A percentile compares a stretch with the other conserved stretches of the same genome.
phyloP scores from a whole-genome alignment of 2,797 vertebrate genomes.

The Gastrophryne carolinensis region DNA sequence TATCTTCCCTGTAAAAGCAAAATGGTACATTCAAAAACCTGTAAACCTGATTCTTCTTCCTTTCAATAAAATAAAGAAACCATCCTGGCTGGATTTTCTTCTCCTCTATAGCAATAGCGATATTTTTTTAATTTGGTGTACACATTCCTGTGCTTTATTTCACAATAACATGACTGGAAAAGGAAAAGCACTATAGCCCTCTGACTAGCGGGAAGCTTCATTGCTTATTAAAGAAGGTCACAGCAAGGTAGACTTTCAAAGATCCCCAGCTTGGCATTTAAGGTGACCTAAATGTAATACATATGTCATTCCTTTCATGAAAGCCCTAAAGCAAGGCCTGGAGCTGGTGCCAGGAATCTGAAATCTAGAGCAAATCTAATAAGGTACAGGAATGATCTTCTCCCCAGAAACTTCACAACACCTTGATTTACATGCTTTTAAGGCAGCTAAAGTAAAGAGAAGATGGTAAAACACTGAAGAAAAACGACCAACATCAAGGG shows the following conservation, averaged over 20 bases:
- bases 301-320: constrained; percentile 16
- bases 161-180: too few relatives aligned
- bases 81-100: too few relatives aligned
- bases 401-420: neutral
- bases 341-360: constrained; percentile 8
- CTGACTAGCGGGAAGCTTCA: constrained; percentile 8
- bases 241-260: constrained; percentile 29
- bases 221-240: constrained; percentile 47
- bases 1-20: too few relatives aligned
- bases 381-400: constrained; percentile 12
- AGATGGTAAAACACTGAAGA: too few relatives aligned
- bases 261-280: constrained; percentile 36
- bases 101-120: too few relatives aligned
- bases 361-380: constrained; percentile 4
- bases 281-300: constrained; percentile 26
- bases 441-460: constrained; percentile 10
- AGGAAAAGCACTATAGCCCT: too few relatives aligned
- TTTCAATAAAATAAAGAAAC: too few relatives aligned
- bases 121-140: too few relatives aligned
- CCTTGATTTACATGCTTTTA: constrained; percentile 9
- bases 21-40: too few relatives aligned
- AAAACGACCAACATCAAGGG: neutral
- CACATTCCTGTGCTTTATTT: too few relatives aligned
- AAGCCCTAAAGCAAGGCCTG: neutral
- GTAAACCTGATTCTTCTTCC: too few relatives aligned